phyloP scores from a whole-genome alignment of 1,140 invertebrate genomes.

The Drosophila sturtevanti region DNA sequence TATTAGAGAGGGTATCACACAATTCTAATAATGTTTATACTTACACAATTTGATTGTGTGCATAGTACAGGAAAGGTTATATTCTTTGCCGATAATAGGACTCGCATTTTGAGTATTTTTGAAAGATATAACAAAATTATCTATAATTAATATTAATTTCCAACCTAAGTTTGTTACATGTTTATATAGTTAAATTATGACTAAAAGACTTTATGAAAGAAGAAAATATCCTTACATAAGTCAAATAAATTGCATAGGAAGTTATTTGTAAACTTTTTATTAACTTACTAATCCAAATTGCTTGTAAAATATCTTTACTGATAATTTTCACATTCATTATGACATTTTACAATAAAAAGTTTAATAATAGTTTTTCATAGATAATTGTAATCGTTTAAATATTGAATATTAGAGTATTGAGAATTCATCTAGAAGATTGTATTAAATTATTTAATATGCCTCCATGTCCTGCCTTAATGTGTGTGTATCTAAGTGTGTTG shows the following conservation, averaged over 20 bases:
- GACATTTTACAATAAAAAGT: not conserved
- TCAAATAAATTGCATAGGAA: not conserved
- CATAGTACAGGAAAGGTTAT: no score
- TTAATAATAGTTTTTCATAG: not conserved
- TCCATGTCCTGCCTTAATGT: conserved; percentile 32
- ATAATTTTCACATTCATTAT: not conserved
- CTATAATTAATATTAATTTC: no score
- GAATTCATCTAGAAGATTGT: conserved; percentile 40
- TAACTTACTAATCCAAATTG: not conserved
- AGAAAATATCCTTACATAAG: no score
- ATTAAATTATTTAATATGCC: conserved; percentile 72
- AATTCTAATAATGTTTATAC: not conserved
- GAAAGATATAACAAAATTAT: no score
- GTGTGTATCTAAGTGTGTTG: not conserved
- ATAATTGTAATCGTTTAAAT: not conserved
- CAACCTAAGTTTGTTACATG: no score
- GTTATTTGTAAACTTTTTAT: not conserved
- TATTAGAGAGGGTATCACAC: not conserved
- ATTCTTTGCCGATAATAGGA: no score
- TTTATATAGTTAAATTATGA: no score
- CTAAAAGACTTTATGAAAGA: no score
- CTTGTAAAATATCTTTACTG: not conserved
- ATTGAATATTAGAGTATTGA: not conserved
- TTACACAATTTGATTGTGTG: no score
- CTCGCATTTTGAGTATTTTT: no score